Evolutionary conservation across 2,888 invertebrate species (phyloP).

Genomic region (Pollenia labialis): DNA sequence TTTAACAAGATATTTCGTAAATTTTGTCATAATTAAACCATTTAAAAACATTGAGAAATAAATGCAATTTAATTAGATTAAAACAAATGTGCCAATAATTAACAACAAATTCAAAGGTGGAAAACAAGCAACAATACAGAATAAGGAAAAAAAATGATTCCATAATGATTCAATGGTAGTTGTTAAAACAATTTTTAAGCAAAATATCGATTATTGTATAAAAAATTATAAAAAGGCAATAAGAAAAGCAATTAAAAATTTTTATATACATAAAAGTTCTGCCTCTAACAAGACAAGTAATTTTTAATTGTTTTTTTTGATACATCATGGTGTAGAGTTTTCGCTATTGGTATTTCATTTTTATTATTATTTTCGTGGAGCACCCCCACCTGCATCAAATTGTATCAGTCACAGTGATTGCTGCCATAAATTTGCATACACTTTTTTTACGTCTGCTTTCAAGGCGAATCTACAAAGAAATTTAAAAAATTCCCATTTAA

Average conservation of each 20-base stretch:
- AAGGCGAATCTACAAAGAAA: slow-evolving; percentile 19
- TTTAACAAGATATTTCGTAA: slow-evolving; percentile 55
- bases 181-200: slow-evolving; percentile 38
- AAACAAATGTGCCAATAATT: slow-evolving; percentile 5
- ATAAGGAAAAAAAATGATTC: slow-evolving; percentile 23
- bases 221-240: neutral
- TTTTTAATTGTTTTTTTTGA: neutral
- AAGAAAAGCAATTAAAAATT: slow-evolving; percentile 3
- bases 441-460: slow-evolving; percentile 36
- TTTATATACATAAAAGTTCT: slow-evolving; percentile 1
- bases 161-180: slow-evolving; percentile 39
- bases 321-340: slow-evolving; percentile 17
- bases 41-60: neutral
- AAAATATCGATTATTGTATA: slow-evolving; percentile 65
- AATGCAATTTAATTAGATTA: neutral
- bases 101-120: neutral
- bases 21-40: slow-evolving; percentile 32
- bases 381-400: slow-evolving; percentile 38
- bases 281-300: neutral
- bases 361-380: slow-evolving; percentile 10
- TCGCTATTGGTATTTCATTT: neutral
- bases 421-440: slow-evolving; percentile 53
- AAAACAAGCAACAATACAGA: neutral
- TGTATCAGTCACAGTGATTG: slow-evolving; percentile 3
- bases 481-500: slow-evolving; percentile 12